Percentiles rank a stretch among this genome's conserved stretches.
Evolutionary conservation across 2,888 invertebrate genomes (phyloP).

Genomic region (Torymus aiolomorphi): DNA sequence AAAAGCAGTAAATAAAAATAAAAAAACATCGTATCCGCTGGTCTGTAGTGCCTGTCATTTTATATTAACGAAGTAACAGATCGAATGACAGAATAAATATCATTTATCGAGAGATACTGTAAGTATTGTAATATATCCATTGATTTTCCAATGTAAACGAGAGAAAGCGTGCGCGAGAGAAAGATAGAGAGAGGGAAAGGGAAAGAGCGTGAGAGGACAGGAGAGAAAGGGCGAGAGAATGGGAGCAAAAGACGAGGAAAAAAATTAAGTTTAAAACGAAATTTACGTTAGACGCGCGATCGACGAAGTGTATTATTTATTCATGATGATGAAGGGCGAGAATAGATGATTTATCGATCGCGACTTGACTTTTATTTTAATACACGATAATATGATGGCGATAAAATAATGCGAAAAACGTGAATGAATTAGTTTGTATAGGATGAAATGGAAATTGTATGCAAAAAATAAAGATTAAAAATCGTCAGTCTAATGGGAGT

Average conservation of each 20-base stretch:
- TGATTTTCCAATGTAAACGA: slow-evolving; percentile 63
- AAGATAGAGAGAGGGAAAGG: slow-evolving; percentile 14
- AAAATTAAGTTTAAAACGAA: slow-evolving; percentile 47
- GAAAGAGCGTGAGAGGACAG: not conserved
- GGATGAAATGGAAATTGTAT: slow-evolving; percentile 53
- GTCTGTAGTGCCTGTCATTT: slow-evolving; percentile 65
- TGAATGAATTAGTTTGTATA: slow-evolving; percentile 52
- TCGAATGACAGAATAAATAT: slow-evolving; percentile 59
- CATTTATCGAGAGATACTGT: slow-evolving; percentile 61
- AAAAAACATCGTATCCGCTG: slow-evolving; percentile 58
- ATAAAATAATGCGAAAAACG: slow-evolving; percentile 37
- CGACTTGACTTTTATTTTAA: slow-evolving; percentile 55
- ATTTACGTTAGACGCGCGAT: slow-evolving; percentile 45
- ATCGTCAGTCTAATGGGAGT: slow-evolving; percentile 41
- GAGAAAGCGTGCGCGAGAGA: slow-evolving; percentile 38
- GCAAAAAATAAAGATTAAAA: slow-evolving; percentile 54
- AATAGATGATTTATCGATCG: slow-evolving; percentile 48
- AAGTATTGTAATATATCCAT: slow-evolving; percentile 66
- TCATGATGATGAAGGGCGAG: slow-evolving; percentile 37
- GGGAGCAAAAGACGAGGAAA: slow-evolving; percentile 31
- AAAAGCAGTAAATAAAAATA: slow-evolving; percentile 35
- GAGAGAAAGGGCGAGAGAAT: slow-evolving; percentile 19
- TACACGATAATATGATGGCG: slow-evolving; percentile 43
- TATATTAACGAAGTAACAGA: slow-evolving; percentile 60
- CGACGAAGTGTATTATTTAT: slow-evolving; percentile 55